Evolutionary conservation across 2,888 invertebrate species (phyloP).

Genomic region (Ornithoptera priamus): DNA sequence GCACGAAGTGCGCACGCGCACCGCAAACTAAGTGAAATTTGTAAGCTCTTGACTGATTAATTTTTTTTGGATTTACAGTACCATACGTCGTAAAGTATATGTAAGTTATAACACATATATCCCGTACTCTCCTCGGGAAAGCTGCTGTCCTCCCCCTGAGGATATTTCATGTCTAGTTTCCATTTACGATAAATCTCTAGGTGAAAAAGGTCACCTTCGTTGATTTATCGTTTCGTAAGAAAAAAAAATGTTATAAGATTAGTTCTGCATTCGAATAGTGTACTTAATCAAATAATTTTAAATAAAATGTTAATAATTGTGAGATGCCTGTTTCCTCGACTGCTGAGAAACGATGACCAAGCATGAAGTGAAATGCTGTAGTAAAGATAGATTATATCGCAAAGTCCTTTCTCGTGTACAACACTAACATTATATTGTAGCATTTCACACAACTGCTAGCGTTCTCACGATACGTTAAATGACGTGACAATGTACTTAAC

Average conservation of each 20-base stretch:
- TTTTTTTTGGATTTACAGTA: constrained; percentile 20
- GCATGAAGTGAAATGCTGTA: background rate
- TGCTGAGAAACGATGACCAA: background rate
- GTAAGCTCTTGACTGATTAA: constrained; percentile 30
- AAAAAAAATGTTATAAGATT: too few species aligned
- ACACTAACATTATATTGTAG: constrained; percentile 10
- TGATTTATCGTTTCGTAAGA: too few species aligned
- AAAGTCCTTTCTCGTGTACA: constrained; percentile 3
- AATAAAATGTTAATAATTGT: too few species aligned
- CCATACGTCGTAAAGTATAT: too few species aligned
- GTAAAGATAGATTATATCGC: background rate
- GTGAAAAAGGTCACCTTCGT: too few species aligned
- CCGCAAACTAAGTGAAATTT: constrained; percentile 55
- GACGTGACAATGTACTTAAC: background rate
- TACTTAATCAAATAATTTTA: too few species aligned
- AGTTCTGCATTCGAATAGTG: too few species aligned
- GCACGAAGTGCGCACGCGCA: constrained; percentile 69
- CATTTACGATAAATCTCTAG: too few species aligned
- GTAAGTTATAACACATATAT: too few species aligned
- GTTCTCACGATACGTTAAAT: constrained; percentile 2
- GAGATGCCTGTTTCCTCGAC: background rate
- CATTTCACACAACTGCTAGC: background rate
- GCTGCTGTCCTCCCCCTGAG: too few species aligned
- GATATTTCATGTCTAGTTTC: too few species aligned
- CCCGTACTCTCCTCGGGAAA: too few species aligned